phyloP scores from a whole-genome alignment of 2,888 invertebrate species.

The Dascillus cervinus region DNA sequence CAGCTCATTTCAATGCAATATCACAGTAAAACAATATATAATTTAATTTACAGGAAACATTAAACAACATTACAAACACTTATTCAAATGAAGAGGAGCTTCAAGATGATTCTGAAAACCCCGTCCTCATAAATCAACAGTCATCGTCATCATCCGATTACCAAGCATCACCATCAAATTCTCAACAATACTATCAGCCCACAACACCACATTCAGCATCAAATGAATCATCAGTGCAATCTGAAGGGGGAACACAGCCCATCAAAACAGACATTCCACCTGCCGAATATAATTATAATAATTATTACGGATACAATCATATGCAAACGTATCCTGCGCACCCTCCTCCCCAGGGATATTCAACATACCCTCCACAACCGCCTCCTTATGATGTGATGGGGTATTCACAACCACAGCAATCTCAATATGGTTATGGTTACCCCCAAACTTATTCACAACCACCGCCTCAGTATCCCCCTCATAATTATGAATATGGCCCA shows the following conservation, averaged over 20 bases:
- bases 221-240: conserved; percentile 1
- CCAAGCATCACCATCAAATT: conserved; percentile 1
- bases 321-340: conserved; percentile 33
- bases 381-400: conserved; percentile 35
- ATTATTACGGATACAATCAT: conserved; percentile 27
- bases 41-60: conserved; percentile 29
- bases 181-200: neutral
- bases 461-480: conserved; percentile 22
- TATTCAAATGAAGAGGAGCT: conserved; percentile 28
- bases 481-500: conserved; percentile 24
- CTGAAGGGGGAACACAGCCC: conserved; percentile 11
- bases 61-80: conserved; percentile 39
- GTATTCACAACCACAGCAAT: conserved; percentile 29
- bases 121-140: neutral
- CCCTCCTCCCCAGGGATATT: conserved; percentile 18
- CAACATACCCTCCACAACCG: conserved; percentile 22
- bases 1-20: no score
- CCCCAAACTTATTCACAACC: conserved; percentile 18
- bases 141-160: neutral
- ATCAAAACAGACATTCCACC: conserved; percentile 23
- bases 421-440: conserved; percentile 23
- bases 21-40: neutral
- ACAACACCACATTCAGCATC: conserved; percentile 5
- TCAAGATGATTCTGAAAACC: conserved; percentile 7
- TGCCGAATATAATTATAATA: conserved; percentile 31